Conservation (phyloP, 2,888 invertebrate species). For the Acrobasis repandana region DNA sequence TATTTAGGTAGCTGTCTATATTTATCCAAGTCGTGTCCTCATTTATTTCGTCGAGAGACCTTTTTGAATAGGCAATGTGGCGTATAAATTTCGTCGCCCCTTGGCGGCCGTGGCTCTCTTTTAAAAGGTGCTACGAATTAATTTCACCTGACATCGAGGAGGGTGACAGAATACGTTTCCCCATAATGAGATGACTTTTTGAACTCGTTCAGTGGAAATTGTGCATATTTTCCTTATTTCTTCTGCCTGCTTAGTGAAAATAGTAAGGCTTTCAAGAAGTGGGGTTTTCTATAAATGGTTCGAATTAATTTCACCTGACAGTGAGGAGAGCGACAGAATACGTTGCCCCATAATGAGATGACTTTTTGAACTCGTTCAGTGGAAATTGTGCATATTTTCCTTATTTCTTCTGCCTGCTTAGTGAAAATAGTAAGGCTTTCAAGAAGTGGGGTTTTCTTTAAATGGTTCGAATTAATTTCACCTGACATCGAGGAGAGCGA, state of each 20-base stretch:
- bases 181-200: conserved; percentile 62
- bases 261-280: too few relatives aligned
- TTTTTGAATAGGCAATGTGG: conserved; percentile 77
- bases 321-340: conserved; percentile 50
- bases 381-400: conserved; percentile 26
- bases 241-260: too few relatives aligned
- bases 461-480: conserved; percentile 49
- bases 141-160: conserved; percentile 73
- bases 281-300: too few relatives aligned
- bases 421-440: too few relatives aligned
- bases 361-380: conserved; percentile 54
- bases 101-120: conserved; percentile 53
- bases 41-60: conserved; percentile 69
- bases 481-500: conserved; percentile 60
- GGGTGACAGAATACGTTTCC: conserved; percentile 61
- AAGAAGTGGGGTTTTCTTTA: too few relatives aligned
- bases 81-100: conserved; percentile 71
- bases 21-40: conserved; percentile 59
- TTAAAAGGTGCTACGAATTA: conserved; percentile 76
- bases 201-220: conserved; percentile 47
- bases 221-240: conserved; percentile 24
- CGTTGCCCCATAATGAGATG: conserved; percentile 64
- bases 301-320: too few relatives aligned
- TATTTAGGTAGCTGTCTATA: conserved; percentile 49
- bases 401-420: neutral